Conservation (phyloP, 2,888 invertebrate species). For the Listrodromus nycthemerus region DNA sequence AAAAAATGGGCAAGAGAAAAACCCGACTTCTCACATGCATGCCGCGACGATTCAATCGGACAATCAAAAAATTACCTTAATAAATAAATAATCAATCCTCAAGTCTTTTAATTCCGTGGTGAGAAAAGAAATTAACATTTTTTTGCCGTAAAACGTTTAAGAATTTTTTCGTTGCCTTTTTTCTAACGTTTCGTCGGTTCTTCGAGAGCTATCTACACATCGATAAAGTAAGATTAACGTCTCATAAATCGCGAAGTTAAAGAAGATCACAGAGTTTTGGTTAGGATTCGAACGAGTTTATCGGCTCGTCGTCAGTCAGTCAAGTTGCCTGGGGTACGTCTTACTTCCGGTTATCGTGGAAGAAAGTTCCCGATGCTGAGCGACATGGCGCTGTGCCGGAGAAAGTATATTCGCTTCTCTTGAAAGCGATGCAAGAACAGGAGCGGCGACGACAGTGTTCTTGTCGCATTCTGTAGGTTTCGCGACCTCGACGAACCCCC, state of each 20-base stretch:
- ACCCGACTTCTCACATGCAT: background rate
- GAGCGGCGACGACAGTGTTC: constrained; percentile 2
- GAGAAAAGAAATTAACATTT: background rate
- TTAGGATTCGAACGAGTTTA: constrained; percentile 25
- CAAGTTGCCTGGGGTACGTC: constrained; percentile 45
- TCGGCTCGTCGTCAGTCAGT: constrained; percentile 43
- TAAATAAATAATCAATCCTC: background rate
- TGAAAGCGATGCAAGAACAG: constrained; percentile 22
- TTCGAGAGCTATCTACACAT: background rate
- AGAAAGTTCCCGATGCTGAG: constrained; percentile 57
- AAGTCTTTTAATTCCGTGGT: background rate
- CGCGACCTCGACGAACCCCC: constrained; percentile 79
- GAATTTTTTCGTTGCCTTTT: background rate
- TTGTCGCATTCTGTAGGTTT: constrained; percentile 73
- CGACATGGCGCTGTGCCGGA: constrained; percentile 26
- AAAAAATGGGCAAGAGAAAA: too few relatives aligned
- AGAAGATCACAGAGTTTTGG: constrained; percentile 38
- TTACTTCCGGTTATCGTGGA: constrained; percentile 60
- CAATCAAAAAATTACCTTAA: background rate
- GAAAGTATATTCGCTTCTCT: constrained; percentile 59
- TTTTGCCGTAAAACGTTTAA: background rate
- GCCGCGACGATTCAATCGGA: background rate
- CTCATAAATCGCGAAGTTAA: background rate
- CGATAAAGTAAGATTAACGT: background rate
- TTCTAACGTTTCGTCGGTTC: background rate